Conservation (phyloP, 2,888 invertebrate genomes). For the Drosophila fungiperda region DNA sequence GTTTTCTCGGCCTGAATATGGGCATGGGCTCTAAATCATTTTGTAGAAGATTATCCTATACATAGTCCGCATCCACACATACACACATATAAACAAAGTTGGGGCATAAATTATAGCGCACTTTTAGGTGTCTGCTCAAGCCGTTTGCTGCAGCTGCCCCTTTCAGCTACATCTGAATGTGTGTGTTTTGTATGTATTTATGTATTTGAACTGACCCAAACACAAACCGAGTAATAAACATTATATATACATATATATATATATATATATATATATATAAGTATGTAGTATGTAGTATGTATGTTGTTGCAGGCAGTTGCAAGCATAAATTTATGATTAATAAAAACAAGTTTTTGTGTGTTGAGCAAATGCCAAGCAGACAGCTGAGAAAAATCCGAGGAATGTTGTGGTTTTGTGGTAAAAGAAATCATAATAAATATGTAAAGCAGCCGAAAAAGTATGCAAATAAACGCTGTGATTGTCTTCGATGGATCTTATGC, state of each 20-base stretch:
- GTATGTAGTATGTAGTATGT: background rate
- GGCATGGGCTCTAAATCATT: conserved; percentile 57
- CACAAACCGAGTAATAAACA: conserved; percentile 26
- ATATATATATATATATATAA: background rate
- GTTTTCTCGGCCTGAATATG: conserved; percentile 2
- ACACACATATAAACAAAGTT: background rate
- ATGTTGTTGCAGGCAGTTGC: conserved; percentile 37
- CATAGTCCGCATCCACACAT: background rate
- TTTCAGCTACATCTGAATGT: conserved; percentile 8
- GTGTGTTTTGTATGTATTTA: background rate
- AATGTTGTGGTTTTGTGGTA: background rate
- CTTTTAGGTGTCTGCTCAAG: conserved; percentile 51
- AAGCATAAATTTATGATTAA: conserved; percentile 73
- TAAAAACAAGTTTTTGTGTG: conserved; percentile 61
- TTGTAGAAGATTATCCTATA: conserved; percentile 52
- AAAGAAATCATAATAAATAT: conserved; percentile 67
- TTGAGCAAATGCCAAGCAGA: conserved; percentile 27
- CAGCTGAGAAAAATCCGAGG: background rate
- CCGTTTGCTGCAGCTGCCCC: conserved; percentile 38
- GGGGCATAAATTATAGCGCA: conserved; percentile 51
- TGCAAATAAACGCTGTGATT: conserved; percentile 74
- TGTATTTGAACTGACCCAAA: conserved; percentile 47
- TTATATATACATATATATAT: background rate
- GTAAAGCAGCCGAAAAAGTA: conserved; percentile 68
- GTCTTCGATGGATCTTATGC: conserved; percentile 61